These are phyloP conservation scores for Pedicia rivosa DNA, from an alignment of 2,888 invertebrate species.

Conservation along the genomic window DNA sequence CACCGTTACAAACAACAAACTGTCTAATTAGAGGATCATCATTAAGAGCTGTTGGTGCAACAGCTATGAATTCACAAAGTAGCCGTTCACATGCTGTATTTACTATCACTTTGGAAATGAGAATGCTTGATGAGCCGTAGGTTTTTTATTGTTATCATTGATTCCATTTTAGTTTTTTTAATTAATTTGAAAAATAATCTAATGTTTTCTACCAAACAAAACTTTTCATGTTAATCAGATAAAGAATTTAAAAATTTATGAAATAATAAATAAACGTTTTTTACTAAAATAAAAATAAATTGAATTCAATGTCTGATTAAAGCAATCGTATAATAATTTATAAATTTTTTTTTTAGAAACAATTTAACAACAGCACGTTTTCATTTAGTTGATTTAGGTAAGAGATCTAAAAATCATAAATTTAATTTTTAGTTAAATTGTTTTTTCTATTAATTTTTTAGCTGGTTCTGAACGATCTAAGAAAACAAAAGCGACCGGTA, in stretches of 20 bases:
- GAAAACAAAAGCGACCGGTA: slow-evolving; percentile 79
- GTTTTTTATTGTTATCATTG: slow-evolving; percentile 15
- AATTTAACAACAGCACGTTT: slow-evolving; percentile 67
- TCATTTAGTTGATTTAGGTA: slow-evolving; percentile 78
- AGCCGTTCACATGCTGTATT: slow-evolving; percentile 86
- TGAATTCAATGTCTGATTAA: no score
- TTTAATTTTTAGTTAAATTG: no score
- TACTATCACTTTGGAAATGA: slow-evolving; percentile 52
- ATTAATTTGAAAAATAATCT: no score
- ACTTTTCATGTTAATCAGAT: no score
- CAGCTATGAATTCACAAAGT: slow-evolving; percentile 83
- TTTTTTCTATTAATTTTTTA: no score
- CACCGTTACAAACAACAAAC: slow-evolving; percentile 48
- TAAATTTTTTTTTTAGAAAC: slow-evolving; percentile 33
- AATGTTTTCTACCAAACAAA: no score
- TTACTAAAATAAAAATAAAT: no score
- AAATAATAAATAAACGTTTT: no score
- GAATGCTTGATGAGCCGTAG: slow-evolving; percentile 43
- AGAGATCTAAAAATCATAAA: no score
- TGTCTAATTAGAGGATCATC: slow-evolving; percentile 53
- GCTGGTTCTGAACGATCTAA: slow-evolving; percentile 85
- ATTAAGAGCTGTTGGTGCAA: slow-evolving; percentile 69
- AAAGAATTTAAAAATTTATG: no score
- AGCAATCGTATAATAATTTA: no score
- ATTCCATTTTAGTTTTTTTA: no score